phyloP scores from a whole-genome alignment of 2,797 vertebrate genomes.

The Poecilia wingei region DNA sequence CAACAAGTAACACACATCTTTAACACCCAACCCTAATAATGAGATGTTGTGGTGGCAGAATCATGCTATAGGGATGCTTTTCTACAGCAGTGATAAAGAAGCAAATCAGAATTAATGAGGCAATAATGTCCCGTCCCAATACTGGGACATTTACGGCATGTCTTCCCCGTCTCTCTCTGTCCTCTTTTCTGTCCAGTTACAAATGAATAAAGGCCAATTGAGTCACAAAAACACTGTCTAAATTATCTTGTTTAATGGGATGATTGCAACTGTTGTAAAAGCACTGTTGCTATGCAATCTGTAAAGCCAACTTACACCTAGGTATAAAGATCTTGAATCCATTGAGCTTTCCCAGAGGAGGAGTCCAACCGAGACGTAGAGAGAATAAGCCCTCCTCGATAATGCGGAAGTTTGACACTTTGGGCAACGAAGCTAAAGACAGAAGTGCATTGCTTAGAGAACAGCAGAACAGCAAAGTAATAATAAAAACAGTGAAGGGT shows the following conservation, averaged over 20 bases:
- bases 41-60: neutral
- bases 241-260: too few relatives aligned
- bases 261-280: neutral
- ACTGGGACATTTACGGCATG: too few relatives aligned
- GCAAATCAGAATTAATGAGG: neutral
- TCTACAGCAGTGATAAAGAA: neutral
- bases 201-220: too few relatives aligned
- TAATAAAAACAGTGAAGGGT: neutral
- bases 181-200: too few relatives aligned
- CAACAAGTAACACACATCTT: neutral
- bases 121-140: too few relatives aligned
- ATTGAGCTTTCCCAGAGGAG: slow-evolving; percentile 79
- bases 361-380: slow-evolving; percentile 86
- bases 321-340: slow-evolving; percentile 90
- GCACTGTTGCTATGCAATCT: neutral
- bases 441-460: slow-evolving; percentile 15
- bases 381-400: slow-evolving; percentile 87
- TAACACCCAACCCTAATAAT: neutral
- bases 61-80: neutral
- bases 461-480: neutral
- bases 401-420: slow-evolving; percentile 87
- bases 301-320: slow-evolving; percentile 78
- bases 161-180: too few relatives aligned
- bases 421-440: slow-evolving; percentile 80
- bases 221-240: too few relatives aligned